Evolutionary conservation across 2,113 vertebrate genomes (phyloP).

Genomic region (Collichthys lucidus): DNA sequence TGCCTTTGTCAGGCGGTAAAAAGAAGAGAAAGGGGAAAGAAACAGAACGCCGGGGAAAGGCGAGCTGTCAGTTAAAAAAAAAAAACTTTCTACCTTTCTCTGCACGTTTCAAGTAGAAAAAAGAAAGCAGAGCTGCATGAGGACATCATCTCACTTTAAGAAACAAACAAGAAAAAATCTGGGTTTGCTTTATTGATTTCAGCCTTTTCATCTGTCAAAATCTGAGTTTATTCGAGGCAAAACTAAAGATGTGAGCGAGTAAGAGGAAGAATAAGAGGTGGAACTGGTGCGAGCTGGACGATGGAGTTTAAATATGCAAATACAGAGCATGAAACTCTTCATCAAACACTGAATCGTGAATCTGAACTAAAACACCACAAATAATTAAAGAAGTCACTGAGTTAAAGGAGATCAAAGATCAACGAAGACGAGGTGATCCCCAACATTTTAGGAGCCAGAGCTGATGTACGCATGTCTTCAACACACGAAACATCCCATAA

Average conservation of each 20-base stretch:
- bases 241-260: neutral
- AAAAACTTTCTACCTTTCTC: slow-evolving; percentile 19
- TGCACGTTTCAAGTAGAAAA: neutral
- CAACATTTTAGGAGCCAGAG: neutral
- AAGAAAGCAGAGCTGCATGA: neutral
- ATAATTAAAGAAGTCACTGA: slow-evolving; percentile 22
- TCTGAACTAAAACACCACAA: neutral
- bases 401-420: neutral
- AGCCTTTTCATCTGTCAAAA: slow-evolving; percentile 7
- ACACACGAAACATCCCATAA: no score
- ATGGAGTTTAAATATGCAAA: no score
- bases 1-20: slow-evolving; percentile 64
- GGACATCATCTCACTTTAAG: slow-evolving; percentile 23
- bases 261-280: no score
- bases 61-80: slow-evolving; percentile 42
- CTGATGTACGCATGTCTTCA: neutral
- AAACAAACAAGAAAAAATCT: neutral
- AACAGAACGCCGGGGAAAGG: slow-evolving; percentile 22
- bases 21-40: slow-evolving; percentile 11
- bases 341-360: neutral
- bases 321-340: neutral
- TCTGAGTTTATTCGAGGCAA: neutral
- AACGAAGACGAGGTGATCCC: neutral
- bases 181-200: slow-evolving; percentile 1
- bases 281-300: no score